Conservation (phyloP, 53 echinoderm and acorn worm genomes). For the Hippasteria phrygiana region DNA sequence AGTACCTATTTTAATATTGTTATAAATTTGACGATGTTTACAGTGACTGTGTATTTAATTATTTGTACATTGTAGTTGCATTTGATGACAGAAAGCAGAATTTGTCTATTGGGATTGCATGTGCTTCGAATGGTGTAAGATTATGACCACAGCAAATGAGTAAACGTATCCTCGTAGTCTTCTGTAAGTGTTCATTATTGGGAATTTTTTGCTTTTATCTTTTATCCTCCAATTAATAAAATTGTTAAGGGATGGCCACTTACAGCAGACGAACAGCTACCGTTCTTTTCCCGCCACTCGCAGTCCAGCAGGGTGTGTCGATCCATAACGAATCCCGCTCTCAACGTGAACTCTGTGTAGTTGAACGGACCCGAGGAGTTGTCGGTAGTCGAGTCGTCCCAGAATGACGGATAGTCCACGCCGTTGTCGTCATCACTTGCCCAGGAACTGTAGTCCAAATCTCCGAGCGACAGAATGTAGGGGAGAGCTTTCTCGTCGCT, state of each 20-base stretch:
- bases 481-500: too few species aligned
- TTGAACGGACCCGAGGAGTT: not conserved
- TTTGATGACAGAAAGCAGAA: too few species aligned
- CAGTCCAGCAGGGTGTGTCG: conserved; percentile 4
- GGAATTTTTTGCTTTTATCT: not conserved
- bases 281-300: conserved; percentile 33
- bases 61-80: too few species aligned
- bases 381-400: not conserved
- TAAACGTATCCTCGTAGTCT: not conserved
- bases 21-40: too few species aligned
- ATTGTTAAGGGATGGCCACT: not conserved
- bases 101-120: too few species aligned
- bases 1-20: too few species aligned
- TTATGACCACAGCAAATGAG: not conserved
- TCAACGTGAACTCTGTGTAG: conserved; percentile 51
- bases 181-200: not conserved
- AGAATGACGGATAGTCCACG: not conserved
- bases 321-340: conserved; percentile 49
- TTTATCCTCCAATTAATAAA: not conserved
- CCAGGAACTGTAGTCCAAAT: too few species aligned
- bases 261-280: conserved; percentile 14
- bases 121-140: too few species aligned
- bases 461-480: too few species aligned
- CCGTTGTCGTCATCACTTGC: not conserved
- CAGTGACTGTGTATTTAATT: too few species aligned